A percentile compares a stretch with the other conserved stretches of the same genome.
These are phyloP conservation scores for Acanthosepion lycidas DNA, from an alignment of 2,888 invertebrate species.

Conservation along the genomic window DNA sequence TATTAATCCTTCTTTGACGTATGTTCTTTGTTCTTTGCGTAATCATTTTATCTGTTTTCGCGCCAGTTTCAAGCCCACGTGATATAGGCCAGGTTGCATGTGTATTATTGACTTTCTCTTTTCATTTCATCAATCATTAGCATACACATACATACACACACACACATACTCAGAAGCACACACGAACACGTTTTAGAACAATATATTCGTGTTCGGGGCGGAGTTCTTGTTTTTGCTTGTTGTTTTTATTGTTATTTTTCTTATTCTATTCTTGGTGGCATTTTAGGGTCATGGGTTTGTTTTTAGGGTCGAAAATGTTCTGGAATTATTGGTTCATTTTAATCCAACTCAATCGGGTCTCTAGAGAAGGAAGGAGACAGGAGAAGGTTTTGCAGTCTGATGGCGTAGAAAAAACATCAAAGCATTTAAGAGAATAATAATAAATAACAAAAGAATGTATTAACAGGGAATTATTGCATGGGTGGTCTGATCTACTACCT, in stretches of 20 bases:
- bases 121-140: too few relatives aligned
- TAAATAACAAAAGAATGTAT: not conserved
- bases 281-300: not conserved
- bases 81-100: too few relatives aligned
- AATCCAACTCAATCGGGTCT: not conserved
- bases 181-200: too few relatives aligned
- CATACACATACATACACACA: too few relatives aligned
- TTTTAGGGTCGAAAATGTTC: not conserved
- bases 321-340: not conserved
- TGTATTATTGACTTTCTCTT: too few relatives aligned
- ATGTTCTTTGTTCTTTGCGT: too few relatives aligned
- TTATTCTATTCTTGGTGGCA: not conserved
- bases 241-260: not conserved
- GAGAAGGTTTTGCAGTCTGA: not conserved
- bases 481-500: not conserved
- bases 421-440: not conserved
- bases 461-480: not conserved
- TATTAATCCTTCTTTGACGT: too few relatives aligned
- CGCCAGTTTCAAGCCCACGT: too few relatives aligned
- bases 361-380: not conserved
- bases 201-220: too few relatives aligned
- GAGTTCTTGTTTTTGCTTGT: not conserved
- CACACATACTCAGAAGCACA: too few relatives aligned
- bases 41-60: too few relatives aligned
- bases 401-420: not conserved